These are phyloP conservation scores for Campoletis raptor DNA, from an alignment of 2,888 invertebrate genomes.

Conservation along the genomic window DNA sequence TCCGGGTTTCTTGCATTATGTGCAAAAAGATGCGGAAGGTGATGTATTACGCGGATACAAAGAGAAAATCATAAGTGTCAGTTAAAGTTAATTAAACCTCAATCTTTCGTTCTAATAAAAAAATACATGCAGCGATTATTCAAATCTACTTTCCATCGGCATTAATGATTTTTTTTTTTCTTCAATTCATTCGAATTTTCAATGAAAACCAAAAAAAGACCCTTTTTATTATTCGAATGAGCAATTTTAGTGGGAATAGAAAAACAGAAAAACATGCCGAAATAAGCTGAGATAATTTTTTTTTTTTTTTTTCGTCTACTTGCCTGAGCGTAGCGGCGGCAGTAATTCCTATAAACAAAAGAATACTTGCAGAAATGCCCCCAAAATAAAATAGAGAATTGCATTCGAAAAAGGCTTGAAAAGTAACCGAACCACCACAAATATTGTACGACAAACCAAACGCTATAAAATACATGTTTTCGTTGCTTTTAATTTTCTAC, in stretches of 20 bases:
- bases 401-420: conserved; percentile 39
- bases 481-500: background rate
- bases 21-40: conserved; percentile 66
- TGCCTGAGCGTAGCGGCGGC: conserved; percentile 84
- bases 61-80: conserved; percentile 1
- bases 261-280: conserved; percentile 52
- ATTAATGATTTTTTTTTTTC: background rate
- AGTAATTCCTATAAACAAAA: conserved; percentile 85
- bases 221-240: background rate
- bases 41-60: conserved; percentile 36
- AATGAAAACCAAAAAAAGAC: background rate
- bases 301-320: conserved; percentile 73
- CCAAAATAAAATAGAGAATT: conserved; percentile 67
- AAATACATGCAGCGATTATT: background rate
- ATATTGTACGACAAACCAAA: conserved; percentile 22
- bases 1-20: conserved; percentile 54
- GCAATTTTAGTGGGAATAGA: background rate
- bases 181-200: background rate
- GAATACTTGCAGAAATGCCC: conserved; percentile 83
- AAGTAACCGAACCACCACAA: conserved; percentile 18
- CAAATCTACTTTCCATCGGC: background rate
- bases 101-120: background rate
- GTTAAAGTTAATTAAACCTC: background rate
- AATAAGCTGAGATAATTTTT: conserved; percentile 24
- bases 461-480: background rate